Conservation (phyloP, 35 echinoderm and acorn worm genomes). For the Stichopus chloronotus region DNA sequence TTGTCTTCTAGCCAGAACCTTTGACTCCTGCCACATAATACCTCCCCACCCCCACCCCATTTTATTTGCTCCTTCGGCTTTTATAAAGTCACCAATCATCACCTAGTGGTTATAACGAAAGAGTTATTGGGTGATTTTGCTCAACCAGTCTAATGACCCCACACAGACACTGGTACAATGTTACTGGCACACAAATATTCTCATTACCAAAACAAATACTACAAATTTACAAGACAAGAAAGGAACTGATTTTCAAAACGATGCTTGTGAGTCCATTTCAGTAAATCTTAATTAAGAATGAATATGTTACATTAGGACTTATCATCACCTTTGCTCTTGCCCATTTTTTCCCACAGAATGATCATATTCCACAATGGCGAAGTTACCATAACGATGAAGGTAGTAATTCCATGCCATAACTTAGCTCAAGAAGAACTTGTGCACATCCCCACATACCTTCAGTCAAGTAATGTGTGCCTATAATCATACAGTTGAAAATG, state of each 20-base stretch:
- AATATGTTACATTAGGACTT: neutral
- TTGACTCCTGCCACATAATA: neutral
- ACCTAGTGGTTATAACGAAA: neutral
- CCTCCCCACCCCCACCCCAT: neutral
- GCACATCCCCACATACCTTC: neutral
- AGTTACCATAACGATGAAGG: neutral
- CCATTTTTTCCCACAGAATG: conserved; percentile 7
- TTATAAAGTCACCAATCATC: neutral
- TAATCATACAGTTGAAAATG: conserved; percentile 11
- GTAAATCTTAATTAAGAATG: neutral
- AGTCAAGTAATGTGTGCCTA: neutral
- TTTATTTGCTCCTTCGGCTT: neutral
- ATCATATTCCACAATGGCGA: conserved; percentile 1
- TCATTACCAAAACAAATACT: neutral
- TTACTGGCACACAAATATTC: neutral
- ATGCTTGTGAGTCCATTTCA: neutral
- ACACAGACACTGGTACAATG: conserved; percentile 1
- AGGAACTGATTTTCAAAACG: conserved; percentile 15
- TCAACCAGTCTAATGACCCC: neutral
- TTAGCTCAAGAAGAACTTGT: neutral
- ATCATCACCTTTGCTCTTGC: neutral
- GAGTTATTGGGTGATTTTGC: conserved; percentile 8
- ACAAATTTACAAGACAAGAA: conserved; percentile 4
- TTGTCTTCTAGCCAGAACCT: neutral
- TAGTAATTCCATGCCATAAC: neutral